Evolutionary conservation across 37 sponge, comb jelly and placozoan genomes (phyloP), one percentile per base, ranked within the genome.

Genomic region (Geodia barretti): DNA sequence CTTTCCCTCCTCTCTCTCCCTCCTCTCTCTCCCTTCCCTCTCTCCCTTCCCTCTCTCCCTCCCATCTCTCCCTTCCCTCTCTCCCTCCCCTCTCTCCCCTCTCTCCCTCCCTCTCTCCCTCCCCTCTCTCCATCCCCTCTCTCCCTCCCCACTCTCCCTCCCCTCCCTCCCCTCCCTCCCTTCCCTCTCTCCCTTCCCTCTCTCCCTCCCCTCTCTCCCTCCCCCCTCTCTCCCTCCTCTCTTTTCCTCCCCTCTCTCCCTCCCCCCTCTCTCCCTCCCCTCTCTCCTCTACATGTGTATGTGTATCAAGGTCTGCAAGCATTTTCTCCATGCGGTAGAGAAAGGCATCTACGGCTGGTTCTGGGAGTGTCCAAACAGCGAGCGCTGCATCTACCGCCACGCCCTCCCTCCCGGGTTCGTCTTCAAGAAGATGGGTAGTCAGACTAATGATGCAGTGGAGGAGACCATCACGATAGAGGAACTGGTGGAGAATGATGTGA

Each of bases 311-410:
- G 93, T 98, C 3, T 98, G 99, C 74, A 96, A 96, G 72, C 87
- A 94, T 75, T 98, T 98, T 71, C 89, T 98, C 14, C 81, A 92
- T n/a, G 99, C 99, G 25, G 90, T 98, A 39, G 99, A 98, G 82
- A 92, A 93, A 74, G 92, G 93, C 35, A 37, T 96, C 14, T 98
- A 98, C 88, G 99, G 99, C 35, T 98, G 99, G 99, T 98, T 98
- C 81, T 98, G 99, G 99, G 89, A 85, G 76, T 98, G 99, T 62
- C 99, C 99, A 26, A 96, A 88, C 72, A 94, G 93, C 21, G 93
- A 91, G 70, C 92, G 85, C 63, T 98, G 99, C 72, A 86, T 92
- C 32, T 98, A 98, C 86, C 83, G 99, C 24, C 99, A 98, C 43
- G 95, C 95, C 38, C 91, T 98, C 8, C 99, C 99, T 1, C 97